Percentiles rank a stretch among this genome's conserved stretches.
These are phyloP conservation scores for Neolamprologus brichardi DNA, from an alignment of 2,113 vertebrate species.

Conservation along the genomic window DNA sequence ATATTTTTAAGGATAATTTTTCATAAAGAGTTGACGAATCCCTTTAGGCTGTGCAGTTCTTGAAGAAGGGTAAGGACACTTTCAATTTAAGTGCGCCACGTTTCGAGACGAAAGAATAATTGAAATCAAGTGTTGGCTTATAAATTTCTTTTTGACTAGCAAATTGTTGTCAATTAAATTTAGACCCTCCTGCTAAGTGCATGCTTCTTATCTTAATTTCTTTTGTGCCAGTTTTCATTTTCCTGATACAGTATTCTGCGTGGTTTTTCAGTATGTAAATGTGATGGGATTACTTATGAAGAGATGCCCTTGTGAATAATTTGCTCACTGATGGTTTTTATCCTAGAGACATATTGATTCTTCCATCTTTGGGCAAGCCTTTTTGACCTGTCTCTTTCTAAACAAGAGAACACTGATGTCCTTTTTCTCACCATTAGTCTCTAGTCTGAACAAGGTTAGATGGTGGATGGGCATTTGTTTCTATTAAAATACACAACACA, in stretches of 20 bases:
- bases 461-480: not conserved
- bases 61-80: not conserved
- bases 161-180: not conserved
- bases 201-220: not conserved
- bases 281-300: constrained; percentile 40
- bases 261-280: constrained; percentile 22
- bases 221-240: not conserved
- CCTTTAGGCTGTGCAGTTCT: not conserved
- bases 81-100: not conserved
- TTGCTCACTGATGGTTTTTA: constrained; percentile 4
- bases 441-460: not conserved
- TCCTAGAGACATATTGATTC: not conserved
- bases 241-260: not conserved
- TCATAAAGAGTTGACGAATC: constrained; percentile 2
- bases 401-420: not conserved
- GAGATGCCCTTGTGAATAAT: constrained; percentile 30
- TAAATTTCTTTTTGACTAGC: not conserved
- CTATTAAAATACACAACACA: not conserved
- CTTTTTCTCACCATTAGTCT: not conserved
- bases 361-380: not conserved
- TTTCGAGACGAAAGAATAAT: not conserved
- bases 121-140: not conserved
- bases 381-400: constrained; percentile 1
- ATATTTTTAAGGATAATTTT: constrained; percentile 24
- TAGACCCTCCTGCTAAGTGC: not conserved